phyloP scores from a whole-genome alignment of 2,888 invertebrate species.

The Hirtodrosophila duncani region DNA sequence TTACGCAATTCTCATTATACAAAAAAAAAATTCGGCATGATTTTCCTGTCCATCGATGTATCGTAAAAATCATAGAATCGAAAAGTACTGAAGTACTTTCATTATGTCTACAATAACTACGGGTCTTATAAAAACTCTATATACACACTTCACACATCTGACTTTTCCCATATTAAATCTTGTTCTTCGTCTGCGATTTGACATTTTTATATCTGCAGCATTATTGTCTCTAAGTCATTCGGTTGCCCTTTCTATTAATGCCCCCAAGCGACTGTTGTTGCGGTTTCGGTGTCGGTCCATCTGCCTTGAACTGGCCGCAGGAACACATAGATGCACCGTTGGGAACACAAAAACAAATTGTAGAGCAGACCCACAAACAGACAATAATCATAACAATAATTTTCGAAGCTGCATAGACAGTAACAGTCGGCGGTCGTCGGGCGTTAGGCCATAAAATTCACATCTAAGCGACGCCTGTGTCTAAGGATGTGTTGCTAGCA shows the following conservation, averaged over 20 bases:
- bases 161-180: conserved; percentile 8
- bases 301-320: conserved; percentile 10
- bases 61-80: too few species aligned
- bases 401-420: conserved; percentile 24
- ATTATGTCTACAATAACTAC: too few species aligned
- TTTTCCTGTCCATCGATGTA: too few species aligned
- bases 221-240: conserved; percentile 26
- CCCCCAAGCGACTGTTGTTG: conserved; percentile 39
- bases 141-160: too few species aligned
- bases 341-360: conserved; percentile 48
- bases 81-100: too few species aligned
- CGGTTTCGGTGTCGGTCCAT: conserved; percentile 37
- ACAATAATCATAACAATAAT: conserved; percentile 69
- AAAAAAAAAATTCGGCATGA: too few species aligned
- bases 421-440: conserved; percentile 61
- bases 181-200: conserved; percentile 18
- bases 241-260: conserved; percentile 24
- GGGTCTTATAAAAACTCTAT: too few species aligned
- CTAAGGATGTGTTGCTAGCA: conserved; percentile 16
- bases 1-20: too few species aligned
- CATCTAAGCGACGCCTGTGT: conserved; percentile 25
- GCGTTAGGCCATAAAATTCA: conserved; percentile 49
- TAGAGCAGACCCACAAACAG: conserved; percentile 53
- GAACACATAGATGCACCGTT: too few species aligned
- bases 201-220: conserved; percentile 26